Conservation (phyloP, 2,113 vertebrate species). For the Piliocolobus tephrosceles region DNA sequence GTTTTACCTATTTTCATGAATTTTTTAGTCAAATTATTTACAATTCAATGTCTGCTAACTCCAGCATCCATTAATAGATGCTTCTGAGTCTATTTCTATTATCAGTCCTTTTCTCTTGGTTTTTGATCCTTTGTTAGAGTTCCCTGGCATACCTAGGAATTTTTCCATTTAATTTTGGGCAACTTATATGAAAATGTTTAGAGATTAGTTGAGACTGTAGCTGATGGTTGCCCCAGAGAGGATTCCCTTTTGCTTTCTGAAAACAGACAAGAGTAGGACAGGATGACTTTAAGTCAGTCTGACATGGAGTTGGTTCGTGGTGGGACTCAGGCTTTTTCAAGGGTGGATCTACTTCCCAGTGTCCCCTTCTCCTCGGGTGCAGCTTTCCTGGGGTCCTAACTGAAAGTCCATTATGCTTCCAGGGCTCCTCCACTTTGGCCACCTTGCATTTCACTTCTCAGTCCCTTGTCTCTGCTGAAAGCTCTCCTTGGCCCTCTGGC, state of each 20-base stretch:
- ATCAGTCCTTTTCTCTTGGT: neutral
- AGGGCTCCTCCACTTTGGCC: neutral
- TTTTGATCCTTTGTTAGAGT: neutral
- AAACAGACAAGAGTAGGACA: neutral
- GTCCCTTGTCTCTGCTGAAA: neutral
- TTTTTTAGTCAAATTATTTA: neutral
- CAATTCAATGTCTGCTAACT: neutral
- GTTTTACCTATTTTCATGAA: neutral
- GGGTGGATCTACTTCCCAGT: neutral
- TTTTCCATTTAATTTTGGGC: neutral
- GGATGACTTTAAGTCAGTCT: neutral
- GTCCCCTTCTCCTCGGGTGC: neutral
- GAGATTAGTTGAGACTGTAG: neutral
- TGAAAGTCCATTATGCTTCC: neutral
- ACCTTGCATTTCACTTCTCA: neutral
- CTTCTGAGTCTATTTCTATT: neutral
- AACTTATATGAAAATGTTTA: neutral
- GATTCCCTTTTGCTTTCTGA: neutral
- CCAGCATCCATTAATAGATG: neutral
- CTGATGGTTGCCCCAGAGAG: neutral
- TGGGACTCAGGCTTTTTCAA: neutral
- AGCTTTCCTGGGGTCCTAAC: neutral
- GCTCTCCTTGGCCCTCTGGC: neutral
- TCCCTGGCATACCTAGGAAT: neutral
- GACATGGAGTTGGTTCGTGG: accelerated